Evolutionary conservation across 1,140 invertebrate species (phyloP).

Genomic region (Mercenaria mercenaria): DNA sequence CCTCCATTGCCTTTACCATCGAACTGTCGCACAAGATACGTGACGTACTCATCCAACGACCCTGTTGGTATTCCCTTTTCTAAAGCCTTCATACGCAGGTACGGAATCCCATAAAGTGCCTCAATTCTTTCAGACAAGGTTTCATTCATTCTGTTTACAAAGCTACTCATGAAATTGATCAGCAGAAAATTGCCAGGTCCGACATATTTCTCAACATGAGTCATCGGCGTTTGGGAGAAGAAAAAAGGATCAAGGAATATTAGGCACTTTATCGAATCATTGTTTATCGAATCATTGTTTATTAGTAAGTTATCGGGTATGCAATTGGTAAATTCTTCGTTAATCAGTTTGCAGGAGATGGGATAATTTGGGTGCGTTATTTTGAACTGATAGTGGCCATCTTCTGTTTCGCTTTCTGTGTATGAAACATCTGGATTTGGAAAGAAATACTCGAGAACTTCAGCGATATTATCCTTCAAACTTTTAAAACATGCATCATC

Average conservation of each 20-base stretch:
- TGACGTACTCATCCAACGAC: neutral
- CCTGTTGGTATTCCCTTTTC: too few relatives aligned
- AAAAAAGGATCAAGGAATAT: constrained; percentile 20
- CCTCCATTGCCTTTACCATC: too few relatives aligned
- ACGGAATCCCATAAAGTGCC: neutral
- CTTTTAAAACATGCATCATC: neutral
- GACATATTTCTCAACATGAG: constrained; percentile 8
- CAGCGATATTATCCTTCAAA: neutral
- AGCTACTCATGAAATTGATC: constrained; percentile 42
- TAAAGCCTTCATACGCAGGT: neutral
- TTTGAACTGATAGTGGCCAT: neutral
- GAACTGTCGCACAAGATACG: neutral
- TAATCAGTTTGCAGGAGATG: neutral
- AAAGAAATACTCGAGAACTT: neutral
- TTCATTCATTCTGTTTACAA: neutral
- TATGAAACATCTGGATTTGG: neutral
- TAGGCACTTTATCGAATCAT: constrained; percentile 18
- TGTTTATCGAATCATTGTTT: too few relatives aligned
- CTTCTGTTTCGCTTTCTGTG: neutral
- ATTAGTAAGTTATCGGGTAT: too few relatives aligned
- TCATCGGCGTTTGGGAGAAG: neutral
- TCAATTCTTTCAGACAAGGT: neutral
- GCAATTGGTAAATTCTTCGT: neutral
- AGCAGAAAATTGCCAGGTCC: neutral
- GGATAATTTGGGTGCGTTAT: neutral